A percentile compares a stretch with the other conserved stretches of the same genome.
phyloP scores from a whole-genome alignment of 2,888 invertebrate species.

The Euplexia lucipara region DNA sequence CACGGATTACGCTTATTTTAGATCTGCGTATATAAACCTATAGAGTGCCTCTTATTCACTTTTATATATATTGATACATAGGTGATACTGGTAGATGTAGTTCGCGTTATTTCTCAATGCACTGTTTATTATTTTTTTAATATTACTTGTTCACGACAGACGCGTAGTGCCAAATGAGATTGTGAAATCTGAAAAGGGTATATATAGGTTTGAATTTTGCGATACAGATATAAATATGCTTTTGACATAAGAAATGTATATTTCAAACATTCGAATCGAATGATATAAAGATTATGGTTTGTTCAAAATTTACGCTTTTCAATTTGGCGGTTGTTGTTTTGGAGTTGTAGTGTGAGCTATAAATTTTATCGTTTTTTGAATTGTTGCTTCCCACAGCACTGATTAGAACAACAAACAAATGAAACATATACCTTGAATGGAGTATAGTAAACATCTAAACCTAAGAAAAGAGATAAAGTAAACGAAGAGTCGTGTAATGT shows the following conservation, averaged over 20 bases:
- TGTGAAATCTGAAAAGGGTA: constrained; percentile 55
- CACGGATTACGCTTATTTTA: constrained; percentile 89
- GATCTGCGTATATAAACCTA: constrained; percentile 90
- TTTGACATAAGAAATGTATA: constrained; percentile 42
- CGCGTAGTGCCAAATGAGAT: constrained; percentile 86
- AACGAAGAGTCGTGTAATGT: not conserved
- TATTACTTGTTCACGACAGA: constrained; percentile 73
- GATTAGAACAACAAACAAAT: not conserved
- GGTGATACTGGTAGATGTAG: constrained; percentile 77
- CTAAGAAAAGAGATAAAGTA: not conserved
- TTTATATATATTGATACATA: constrained; percentile 91
- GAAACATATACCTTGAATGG: not conserved
- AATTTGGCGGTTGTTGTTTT: constrained; percentile 34
- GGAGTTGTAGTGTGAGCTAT: constrained; percentile 19
- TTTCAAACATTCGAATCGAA: constrained; percentile 40
- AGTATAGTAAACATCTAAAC: too few relatives aligned
- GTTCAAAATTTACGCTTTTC: constrained; percentile 32
- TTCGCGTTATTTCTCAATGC: constrained; percentile 75
- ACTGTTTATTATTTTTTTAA: constrained; percentile 72
- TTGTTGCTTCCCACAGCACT: not conserved
- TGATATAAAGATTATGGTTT: constrained; percentile 26
- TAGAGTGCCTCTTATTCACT: constrained; percentile 91
- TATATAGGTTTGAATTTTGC: constrained; percentile 61
- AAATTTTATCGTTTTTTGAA: too few relatives aligned
- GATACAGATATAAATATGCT: constrained; percentile 47